Evolutionary conservation across 1,140 invertebrate species (phyloP).

Genomic region (Pemphigus obesinymphae): DNA sequence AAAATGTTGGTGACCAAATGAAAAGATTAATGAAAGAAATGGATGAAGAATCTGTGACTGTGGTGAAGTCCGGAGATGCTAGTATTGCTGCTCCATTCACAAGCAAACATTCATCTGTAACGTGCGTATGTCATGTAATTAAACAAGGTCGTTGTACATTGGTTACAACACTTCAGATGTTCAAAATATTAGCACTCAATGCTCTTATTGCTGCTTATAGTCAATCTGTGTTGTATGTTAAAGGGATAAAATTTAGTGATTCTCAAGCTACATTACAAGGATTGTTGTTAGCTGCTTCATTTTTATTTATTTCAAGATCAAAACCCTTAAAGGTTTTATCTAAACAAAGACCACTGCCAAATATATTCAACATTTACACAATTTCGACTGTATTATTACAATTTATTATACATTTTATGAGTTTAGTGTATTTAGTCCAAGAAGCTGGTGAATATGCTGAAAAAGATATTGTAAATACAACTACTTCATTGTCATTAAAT

Average conservation of each 20-base stretch:
- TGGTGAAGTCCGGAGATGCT: constrained; percentile 95
- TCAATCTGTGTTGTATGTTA: constrained; percentile 96
- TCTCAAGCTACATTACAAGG: constrained; percentile 95
- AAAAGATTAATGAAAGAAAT: constrained; percentile 81
- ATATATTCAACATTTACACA: constrained; percentile 98
- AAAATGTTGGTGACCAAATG: constrained; percentile 52
- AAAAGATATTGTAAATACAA: not conserved
- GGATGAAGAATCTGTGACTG: constrained; percentile 81
- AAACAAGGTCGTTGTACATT: constrained; percentile 98
- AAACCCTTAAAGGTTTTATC: constrained; percentile 94
- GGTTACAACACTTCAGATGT: constrained; percentile 99
- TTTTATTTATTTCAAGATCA: constrained; percentile 95
- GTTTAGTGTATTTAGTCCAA: constrained; percentile 83
- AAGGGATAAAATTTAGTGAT: constrained; percentile 97
- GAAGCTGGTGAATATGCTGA: constrained; percentile 59
- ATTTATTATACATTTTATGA: constrained; percentile 91
- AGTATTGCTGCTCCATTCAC: constrained; percentile 99
- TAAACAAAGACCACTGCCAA: constrained; percentile 86
- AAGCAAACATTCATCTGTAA: constrained; percentile 92
- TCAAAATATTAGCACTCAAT: constrained; percentile 99
- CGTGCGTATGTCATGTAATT: constrained; percentile 97
- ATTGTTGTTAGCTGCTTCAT: constrained; percentile 88
- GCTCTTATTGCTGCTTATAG: constrained; percentile 96
- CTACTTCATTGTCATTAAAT: not conserved
- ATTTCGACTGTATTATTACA: constrained; percentile 91